phyloP scores from a whole-genome alignment of 2,888 invertebrate species.

The Seira musarum region DNA sequence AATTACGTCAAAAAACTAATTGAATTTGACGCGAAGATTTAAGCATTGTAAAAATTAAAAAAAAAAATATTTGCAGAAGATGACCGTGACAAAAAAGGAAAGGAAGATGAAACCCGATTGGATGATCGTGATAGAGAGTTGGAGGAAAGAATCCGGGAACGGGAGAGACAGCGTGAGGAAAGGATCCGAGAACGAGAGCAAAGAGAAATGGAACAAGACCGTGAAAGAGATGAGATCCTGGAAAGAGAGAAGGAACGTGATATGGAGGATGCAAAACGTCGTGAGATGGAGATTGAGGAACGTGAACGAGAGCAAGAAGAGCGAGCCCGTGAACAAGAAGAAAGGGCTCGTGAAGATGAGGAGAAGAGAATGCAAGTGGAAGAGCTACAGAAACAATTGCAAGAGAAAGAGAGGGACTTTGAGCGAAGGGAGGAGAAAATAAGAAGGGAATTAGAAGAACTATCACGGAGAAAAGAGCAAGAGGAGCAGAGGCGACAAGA shows the following conservation, averaged over 20 bases:
- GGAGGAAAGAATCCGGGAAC: not conserved
- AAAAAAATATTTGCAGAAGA: constrained; percentile 20
- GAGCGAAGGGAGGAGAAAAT: constrained; percentile 41
- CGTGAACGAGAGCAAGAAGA: constrained; percentile 46
- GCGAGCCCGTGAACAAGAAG: constrained; percentile 31
- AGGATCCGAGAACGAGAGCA: no score
- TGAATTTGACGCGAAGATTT: no score
- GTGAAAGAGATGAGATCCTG: constrained; percentile 21
- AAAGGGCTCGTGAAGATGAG: constrained; percentile 37
- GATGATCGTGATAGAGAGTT: constrained; percentile 21
- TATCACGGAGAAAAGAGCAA: constrained; percentile 48
- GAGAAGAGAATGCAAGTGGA: constrained; percentile 44
- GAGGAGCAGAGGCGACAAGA: constrained; percentile 47
- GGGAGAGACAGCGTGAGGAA: constrained; percentile 14
- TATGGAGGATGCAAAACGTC: constrained; percentile 1
- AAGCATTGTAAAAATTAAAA: no score
- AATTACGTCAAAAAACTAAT: no score
- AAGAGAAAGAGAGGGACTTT: constrained; percentile 44
- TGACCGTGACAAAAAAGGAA: constrained; percentile 29
- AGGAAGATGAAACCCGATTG: constrained; percentile 11
- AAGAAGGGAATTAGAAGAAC: constrained; percentile 49
- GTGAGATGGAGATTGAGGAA: constrained; percentile 41
- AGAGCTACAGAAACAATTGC: constrained; percentile 47
- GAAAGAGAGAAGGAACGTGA: constrained; percentile 31
- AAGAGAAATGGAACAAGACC: constrained; percentile 19